phyloP scores from a whole-genome alignment of 2,113 vertebrate genomes.

The Gymnorhina tibicen region DNA sequence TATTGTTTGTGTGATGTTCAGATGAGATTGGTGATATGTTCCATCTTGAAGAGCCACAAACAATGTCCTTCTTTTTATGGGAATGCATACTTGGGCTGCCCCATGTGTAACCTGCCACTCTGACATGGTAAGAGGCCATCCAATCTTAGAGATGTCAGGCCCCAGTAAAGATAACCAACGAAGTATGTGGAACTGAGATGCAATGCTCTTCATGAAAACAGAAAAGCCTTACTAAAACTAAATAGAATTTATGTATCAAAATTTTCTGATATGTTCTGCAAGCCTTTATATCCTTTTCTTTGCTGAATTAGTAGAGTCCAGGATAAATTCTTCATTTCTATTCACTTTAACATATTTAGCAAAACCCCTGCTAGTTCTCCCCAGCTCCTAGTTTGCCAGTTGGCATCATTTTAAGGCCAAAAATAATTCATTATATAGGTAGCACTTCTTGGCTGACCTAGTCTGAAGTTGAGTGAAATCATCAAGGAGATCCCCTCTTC shows the following conservation, averaged over 20 bases:
- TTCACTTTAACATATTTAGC: background rate
- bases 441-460: background rate
- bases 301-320: background rate
- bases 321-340: background rate
- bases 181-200: background rate
- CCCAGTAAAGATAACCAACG: background rate
- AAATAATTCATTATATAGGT: background rate
- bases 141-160: background rate
- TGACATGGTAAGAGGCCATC: background rate
- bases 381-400: background rate
- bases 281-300: background rate
- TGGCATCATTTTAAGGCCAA: background rate
- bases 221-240: background rate
- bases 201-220: background rate
- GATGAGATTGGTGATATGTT: background rate
- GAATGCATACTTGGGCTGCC: background rate
- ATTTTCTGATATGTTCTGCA: background rate
- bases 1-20: background rate
- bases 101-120: background rate
- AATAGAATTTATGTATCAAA: background rate
- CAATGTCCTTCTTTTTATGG: background rate
- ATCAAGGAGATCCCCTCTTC: background rate
- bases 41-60: background rate
- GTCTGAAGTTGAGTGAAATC: background rate
- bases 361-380: background rate